Conservation (phyloP, 2,888 invertebrate genomes). For the Dioctria rufipes region DNA sequence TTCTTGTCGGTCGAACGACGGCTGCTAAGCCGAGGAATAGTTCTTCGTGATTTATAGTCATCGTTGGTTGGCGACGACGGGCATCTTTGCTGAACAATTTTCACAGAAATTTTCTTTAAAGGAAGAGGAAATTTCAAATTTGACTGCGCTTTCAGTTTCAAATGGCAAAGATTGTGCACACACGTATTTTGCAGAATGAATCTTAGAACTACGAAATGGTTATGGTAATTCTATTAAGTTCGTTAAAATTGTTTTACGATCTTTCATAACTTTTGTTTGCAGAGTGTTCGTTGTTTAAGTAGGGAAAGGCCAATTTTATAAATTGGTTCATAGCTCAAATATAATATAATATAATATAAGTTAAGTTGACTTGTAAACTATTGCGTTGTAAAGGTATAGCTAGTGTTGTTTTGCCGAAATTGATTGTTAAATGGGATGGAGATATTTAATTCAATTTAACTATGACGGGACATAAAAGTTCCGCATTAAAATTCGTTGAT, state of each 20-base stretch:
- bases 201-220: too few relatives aligned
- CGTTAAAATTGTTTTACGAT: too few relatives aligned
- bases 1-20: slow-evolving; percentile 50
- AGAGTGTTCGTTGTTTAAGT: not conserved
- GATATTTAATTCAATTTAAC: too few relatives aligned
- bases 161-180: not conserved
- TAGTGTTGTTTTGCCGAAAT: too few relatives aligned
- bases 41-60: not conserved
- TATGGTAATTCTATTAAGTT: not conserved
- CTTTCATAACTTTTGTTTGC: not conserved
- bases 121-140: slow-evolving; percentile 16
- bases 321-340: slow-evolving; percentile 17
- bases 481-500: too few relatives aligned
- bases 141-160: slow-evolving; percentile 1
- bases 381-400: too few relatives aligned
- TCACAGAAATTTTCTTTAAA: not conserved
- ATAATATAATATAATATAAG: too few relatives aligned
- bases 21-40: slow-evolving; percentile 13
- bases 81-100: not conserved
- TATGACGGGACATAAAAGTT: too few relatives aligned
- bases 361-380: too few relatives aligned
- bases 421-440: too few relatives aligned
- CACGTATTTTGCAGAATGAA: too few relatives aligned
- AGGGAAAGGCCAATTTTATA: not conserved
- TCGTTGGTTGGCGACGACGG: not conserved